Conservation (phyloP, 2,888 invertebrate species). For the Heteropelma amictum region DNA sequence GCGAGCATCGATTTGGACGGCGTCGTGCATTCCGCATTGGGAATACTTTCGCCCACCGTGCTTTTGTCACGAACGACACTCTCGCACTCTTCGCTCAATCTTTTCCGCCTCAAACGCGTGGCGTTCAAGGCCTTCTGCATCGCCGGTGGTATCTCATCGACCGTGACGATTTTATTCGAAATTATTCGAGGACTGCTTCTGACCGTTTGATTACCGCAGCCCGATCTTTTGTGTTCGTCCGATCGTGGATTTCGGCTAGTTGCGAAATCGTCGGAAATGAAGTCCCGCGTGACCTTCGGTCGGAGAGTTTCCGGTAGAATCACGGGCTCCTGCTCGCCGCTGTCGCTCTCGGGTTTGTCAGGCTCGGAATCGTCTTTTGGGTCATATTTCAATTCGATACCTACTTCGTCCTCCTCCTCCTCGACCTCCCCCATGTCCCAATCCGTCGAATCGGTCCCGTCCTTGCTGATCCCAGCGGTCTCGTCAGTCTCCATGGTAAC, state of each 20-base stretch:
- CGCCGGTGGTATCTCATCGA: conserved; percentile 66
- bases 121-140: conserved; percentile 61
- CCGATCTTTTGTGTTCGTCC: neutral
- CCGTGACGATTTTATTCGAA: conserved; percentile 68
- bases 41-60: neutral
- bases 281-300: too few relatives aligned
- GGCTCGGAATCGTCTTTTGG: conserved; percentile 32
- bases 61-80: neutral
- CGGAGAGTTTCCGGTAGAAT: conserved; percentile 43
- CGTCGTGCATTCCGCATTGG: neutral
- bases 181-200: conserved; percentile 64
- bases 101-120: conserved; percentile 17
- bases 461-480: neutral
- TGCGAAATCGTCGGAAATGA: too few relatives aligned
- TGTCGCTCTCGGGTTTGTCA: conserved; percentile 11
- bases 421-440: conserved; percentile 1
- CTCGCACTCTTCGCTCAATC: conserved; percentile 3
- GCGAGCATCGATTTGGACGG: neutral
- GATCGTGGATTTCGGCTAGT: too few relatives aligned
- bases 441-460: neutral
- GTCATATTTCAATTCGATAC: conserved; percentile 43
- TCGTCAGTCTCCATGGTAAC: neutral
- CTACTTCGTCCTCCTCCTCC: conserved; percentile 46
- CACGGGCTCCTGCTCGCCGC: conserved; percentile 55
- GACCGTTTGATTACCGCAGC: too few relatives aligned